A percentile compares a stretch with the other conserved stretches of the same genome.
These are phyloP conservation scores for Triplophysa rosa DNA, from an alignment of 2,113 vertebrate species.

Conservation along the genomic window DNA sequence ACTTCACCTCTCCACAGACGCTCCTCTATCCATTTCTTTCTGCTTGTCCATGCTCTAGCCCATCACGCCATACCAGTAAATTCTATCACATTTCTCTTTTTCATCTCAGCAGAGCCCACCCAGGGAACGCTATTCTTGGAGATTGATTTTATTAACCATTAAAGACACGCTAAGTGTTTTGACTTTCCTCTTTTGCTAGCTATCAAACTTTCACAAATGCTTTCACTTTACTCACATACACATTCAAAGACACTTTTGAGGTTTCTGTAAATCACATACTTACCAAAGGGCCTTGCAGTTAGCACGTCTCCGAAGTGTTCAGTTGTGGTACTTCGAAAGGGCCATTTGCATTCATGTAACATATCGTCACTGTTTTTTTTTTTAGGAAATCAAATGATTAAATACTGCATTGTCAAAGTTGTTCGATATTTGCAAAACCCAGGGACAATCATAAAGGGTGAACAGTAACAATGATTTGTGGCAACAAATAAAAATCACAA, in stretches of 20 bases:
- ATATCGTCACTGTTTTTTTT: no score
- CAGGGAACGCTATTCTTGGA: conserved; percentile 58
- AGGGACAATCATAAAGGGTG: no score
- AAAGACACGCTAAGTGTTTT: conserved; percentile 49
- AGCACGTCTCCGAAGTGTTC: background rate
- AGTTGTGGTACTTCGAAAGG: background rate
- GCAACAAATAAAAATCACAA: no score
- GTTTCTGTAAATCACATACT: background rate
- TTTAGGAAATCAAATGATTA: no score
- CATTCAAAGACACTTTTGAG: background rate
- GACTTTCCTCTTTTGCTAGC: conserved; percentile 27
- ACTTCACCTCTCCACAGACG: conserved; percentile 46
- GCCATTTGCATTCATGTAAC: no score
- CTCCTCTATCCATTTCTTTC: conserved; percentile 27
- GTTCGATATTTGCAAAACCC: no score
- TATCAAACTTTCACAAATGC: conserved; percentile 1
- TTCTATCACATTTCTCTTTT: conserved; percentile 67
- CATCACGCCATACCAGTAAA: conserved; percentile 60
- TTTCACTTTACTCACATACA: conserved; percentile 25
- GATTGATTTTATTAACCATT: conserved; percentile 64
- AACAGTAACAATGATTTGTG: no score
- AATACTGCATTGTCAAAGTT: no score
- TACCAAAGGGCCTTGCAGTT: background rate
- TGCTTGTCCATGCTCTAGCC: conserved; percentile 42
- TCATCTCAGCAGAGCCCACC: conserved; percentile 67